Evolutionary conservation across 2,888 invertebrate species (phyloP).

Genomic region (Autographa pulchrina): DNA sequence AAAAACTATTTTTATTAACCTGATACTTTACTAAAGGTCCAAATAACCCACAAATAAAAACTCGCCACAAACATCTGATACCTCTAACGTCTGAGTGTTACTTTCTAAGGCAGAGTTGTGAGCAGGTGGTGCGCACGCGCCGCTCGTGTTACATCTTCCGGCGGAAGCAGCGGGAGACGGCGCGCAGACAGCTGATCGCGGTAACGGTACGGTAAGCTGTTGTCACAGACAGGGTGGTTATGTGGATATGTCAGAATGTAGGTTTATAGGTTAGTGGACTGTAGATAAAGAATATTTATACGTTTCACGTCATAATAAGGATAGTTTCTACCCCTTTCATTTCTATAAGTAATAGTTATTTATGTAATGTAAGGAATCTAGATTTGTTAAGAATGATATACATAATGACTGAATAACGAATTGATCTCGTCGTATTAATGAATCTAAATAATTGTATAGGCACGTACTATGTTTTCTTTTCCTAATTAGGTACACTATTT

Average conservation of each 20-base stretch:
- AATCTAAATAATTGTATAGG: too few relatives aligned
- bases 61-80: slow-evolving; percentile 3
- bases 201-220: slow-evolving; percentile 11
- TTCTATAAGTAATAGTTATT: too few relatives aligned
- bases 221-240: not conserved
- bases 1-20: not conserved
- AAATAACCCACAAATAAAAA: not conserved
- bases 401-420: too few relatives aligned
- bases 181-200: slow-evolving; percentile 21
- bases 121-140: slow-evolving; percentile 38
- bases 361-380: too few relatives aligned
- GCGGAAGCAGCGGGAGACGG: slow-evolving; percentile 8
- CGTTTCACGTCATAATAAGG: not conserved
- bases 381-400: too few relatives aligned
- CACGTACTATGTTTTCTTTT: too few relatives aligned
- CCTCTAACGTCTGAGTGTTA: not conserved
- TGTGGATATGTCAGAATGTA: not conserved
- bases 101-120: slow-evolving; percentile 30
- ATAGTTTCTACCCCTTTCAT: too few relatives aligned
- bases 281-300: not conserved
- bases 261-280: slow-evolving; percentile 6
- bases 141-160: slow-evolving; percentile 32
- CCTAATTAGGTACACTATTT: too few relatives aligned
- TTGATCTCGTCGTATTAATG: too few relatives aligned
- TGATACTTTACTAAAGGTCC: not conserved